These are phyloP conservation scores for Chanos chanos DNA, from an alignment of 2,797 vertebrate species.

Conservation along the genomic window DNA sequence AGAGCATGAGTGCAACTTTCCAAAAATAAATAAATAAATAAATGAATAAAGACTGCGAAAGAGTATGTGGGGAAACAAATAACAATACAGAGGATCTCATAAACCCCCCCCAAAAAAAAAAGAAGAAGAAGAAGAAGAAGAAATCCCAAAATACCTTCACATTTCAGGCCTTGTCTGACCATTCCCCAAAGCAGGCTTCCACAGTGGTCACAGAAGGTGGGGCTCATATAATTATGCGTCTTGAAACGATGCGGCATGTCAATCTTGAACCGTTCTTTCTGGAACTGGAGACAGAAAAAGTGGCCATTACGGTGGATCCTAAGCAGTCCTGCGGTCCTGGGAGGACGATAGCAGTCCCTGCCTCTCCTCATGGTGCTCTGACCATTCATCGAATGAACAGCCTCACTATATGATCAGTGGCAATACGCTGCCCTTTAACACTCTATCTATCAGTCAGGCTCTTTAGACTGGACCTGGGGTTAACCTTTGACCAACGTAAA, in stretches of 20 bases:
- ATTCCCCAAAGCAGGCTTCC: conserved; percentile 97
- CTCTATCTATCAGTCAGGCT: too few relatives aligned
- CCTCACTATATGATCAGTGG: too few relatives aligned
- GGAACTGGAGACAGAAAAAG: conserved; percentile 77
- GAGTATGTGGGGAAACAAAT: neutral
- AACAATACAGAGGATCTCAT: neutral
- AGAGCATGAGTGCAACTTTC: neutral
- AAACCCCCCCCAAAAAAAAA: neutral
- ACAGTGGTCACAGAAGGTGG: conserved; percentile 97
- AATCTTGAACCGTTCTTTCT: conserved; percentile 97
- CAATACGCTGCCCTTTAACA: too few relatives aligned
- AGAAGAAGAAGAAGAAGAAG: neutral
- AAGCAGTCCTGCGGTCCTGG: neutral
- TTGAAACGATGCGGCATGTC: conserved; percentile 98
- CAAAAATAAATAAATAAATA: neutral
- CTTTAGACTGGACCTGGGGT: too few relatives aligned
- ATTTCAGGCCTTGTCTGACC: conserved; percentile 92
- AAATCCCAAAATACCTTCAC: conserved; percentile 81
- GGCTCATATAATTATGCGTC: conserved; percentile 91
- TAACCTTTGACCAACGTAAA: too few relatives aligned
- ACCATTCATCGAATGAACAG: too few relatives aligned
- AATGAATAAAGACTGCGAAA: neutral
- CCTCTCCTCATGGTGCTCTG: neutral
- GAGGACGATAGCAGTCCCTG: neutral
- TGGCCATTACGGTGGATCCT: conserved; percentile 1